Conservation (phyloP, 2,888 invertebrate species). For the Dinocampus coccinellae region DNA sequence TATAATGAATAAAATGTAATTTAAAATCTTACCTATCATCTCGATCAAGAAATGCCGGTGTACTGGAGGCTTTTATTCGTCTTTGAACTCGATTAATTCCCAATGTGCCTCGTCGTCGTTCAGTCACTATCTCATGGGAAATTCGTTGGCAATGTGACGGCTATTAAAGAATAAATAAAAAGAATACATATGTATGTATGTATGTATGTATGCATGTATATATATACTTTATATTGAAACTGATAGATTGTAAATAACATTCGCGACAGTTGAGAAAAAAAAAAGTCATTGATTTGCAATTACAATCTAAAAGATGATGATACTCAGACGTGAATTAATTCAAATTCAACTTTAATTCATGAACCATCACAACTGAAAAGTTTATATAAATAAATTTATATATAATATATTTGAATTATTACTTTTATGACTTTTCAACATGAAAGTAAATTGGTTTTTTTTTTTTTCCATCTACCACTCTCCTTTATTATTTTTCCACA, state of each 20-base stretch:
- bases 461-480: not conserved
- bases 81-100: slow-evolving; percentile 60
- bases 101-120: slow-evolving; percentile 55
- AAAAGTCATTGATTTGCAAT: slow-evolving; percentile 13
- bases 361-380: not conserved
- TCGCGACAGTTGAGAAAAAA: not conserved
- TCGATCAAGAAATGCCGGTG: slow-evolving; percentile 61
- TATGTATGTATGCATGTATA: slow-evolving; percentile 6
- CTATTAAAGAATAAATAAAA: slow-evolving; percentile 34
- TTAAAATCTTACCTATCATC: slow-evolving; percentile 57
- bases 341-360: slow-evolving; percentile 2
- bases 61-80: slow-evolving; percentile 63
- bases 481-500: too few species aligned
- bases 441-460: not conserved
- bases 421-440: not conserved
- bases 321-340: slow-evolving; percentile 13
- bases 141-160: slow-evolving; percentile 44
- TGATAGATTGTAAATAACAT: not conserved
- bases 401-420: not conserved
- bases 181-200: too few species aligned
- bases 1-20: not conserved
- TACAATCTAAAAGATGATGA: not conserved
- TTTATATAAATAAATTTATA: not conserved
- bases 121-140: slow-evolving; percentile 38
- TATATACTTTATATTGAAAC: not conserved